phyloP scores from a whole-genome alignment of 2,888 invertebrate species.

The Pimpla rufipes region DNA sequence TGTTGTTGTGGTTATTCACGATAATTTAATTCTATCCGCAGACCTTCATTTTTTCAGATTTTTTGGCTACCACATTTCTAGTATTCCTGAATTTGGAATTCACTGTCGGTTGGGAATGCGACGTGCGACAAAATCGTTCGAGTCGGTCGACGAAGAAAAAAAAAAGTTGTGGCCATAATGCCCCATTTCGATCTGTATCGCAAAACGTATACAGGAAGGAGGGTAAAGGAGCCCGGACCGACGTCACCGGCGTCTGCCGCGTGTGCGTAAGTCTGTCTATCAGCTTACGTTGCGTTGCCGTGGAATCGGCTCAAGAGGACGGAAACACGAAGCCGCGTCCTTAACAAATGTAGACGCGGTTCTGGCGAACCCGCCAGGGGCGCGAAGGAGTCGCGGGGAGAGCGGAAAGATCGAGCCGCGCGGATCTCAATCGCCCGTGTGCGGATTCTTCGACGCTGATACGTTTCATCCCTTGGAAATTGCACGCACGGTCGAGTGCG shows the following conservation, averaged over 20 bases:
- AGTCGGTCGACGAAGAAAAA: neutral
- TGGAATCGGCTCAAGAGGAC: neutral
- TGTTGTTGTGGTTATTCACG: too few relatives aligned
- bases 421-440: conserved; percentile 60
- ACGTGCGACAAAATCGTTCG: too few relatives aligned
- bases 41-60: too few relatives aligned
- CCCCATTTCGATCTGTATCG: neutral
- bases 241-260: neutral
- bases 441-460: conserved; percentile 54
- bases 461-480: conserved; percentile 27
- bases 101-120: too few relatives aligned
- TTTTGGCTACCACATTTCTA: too few relatives aligned
- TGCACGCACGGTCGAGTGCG: neutral
- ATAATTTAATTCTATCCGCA: too few relatives aligned
- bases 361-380: neutral
- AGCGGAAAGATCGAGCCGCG: conserved; percentile 24
- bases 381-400: neutral
- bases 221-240: too few relatives aligned
- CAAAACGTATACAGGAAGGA: neutral
- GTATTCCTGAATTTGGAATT: too few relatives aligned
- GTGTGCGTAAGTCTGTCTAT: neutral
- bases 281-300: neutral
- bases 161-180: neutral
- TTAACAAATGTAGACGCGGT: conserved; percentile 35
- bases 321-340: neutral